Percentiles rank a stretch among this genome's conserved stretches.
These are phyloP conservation scores for Myotis myotis DNA, from an alignment of 2,797 vertebrate genomes.

Conservation along the genomic window DNA sequence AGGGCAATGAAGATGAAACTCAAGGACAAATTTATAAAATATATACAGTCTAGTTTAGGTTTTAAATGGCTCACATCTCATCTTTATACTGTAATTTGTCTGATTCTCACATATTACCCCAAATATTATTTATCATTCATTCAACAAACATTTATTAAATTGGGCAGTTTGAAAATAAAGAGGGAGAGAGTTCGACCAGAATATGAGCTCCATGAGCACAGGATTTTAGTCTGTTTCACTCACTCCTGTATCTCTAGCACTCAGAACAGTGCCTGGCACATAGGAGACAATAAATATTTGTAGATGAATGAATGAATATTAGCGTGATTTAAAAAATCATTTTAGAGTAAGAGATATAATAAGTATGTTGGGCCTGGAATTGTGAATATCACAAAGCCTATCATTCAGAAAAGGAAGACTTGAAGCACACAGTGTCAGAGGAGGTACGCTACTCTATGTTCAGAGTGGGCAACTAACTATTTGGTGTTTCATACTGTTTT, in stretches of 20 bases:
- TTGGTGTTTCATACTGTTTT: not conserved
- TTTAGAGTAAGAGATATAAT: not conserved
- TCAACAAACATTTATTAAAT: not conserved
- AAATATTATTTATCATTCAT: not conserved
- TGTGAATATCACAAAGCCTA: not conserved
- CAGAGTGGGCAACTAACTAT: not conserved
- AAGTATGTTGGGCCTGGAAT: not conserved
- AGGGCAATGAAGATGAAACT: not conserved
- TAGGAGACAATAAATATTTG: not conserved
- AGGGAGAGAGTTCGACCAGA: not conserved
- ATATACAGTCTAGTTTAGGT: not conserved
- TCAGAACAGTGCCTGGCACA: not conserved
- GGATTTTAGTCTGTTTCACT: not conserved
- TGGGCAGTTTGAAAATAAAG: conserved; percentile 3
- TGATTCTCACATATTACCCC: not conserved
- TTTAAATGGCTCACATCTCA: not conserved
- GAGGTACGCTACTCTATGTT: not conserved
- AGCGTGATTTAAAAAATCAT: not conserved
- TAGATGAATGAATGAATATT: not conserved
- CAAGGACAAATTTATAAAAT: not conserved
- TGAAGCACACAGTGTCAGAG: not conserved
- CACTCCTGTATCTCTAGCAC: not conserved
- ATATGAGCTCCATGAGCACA: not conserved
- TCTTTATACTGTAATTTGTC: conserved; percentile 5
- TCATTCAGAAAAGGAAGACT: not conserved